A percentile compares a stretch with the other conserved stretches of the same genome.
phyloP scores from a whole-genome alignment of 2,888 invertebrate genomes.

The Tricholauxania praeusta region DNA sequence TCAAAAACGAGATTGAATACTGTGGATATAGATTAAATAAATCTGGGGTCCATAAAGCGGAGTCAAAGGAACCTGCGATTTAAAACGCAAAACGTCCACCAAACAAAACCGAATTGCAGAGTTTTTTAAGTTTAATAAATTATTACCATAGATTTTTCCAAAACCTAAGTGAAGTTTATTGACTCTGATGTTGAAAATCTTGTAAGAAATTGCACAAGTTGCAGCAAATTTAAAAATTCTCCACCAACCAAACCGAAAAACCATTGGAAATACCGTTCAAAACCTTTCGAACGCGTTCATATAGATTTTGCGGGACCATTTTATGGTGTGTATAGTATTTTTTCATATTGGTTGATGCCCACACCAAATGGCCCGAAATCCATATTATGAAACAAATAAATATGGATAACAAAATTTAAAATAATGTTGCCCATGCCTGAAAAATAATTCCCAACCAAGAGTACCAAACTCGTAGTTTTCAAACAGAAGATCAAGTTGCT shows the following conservation, averaged over 20 bases:
- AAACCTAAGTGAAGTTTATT: constrained; percentile 47
- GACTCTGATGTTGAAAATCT: constrained; percentile 5
- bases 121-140: constrained; percentile 53
- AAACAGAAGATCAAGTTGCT: constrained; percentile 34
- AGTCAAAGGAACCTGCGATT: constrained; percentile 54
- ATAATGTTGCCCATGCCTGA: neutral
- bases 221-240: no score
- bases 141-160: constrained; percentile 57
- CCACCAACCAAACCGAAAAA: no score
- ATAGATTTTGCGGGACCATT: no score
- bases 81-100: constrained; percentile 45
- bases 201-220: neutral
- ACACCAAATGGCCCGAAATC: no score
- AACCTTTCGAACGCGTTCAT: no score
- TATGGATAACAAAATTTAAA: no score
- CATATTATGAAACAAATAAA: no score
- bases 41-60: constrained; percentile 53
- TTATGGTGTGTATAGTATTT: no score
- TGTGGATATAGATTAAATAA: constrained; percentile 51
- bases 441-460: neutral
- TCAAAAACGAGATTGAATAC: constrained; percentile 48
- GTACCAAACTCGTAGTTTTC: constrained; percentile 10
- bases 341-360: no score
- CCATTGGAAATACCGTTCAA: no score
- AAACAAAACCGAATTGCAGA: constrained; percentile 48